These are phyloP conservation scores for Drosophila neutralis DNA, from an alignment of 2,888 invertebrate genomes.

Conservation along the genomic window DNA sequence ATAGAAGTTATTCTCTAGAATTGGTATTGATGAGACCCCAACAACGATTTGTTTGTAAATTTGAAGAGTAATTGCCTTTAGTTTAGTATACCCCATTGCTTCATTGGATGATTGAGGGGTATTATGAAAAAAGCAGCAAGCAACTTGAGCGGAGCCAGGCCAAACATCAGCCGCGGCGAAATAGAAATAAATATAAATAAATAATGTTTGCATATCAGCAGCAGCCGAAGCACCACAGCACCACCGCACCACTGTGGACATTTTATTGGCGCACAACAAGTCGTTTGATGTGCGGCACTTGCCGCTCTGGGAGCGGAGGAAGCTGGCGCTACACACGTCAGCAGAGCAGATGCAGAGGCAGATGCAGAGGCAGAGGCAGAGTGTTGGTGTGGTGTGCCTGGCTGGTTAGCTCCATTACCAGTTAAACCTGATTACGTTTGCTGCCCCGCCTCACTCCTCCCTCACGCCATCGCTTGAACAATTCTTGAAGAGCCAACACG, in stretches of 20 bases:
- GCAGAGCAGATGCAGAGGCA: slow-evolving; percentile 30
- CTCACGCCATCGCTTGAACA: slow-evolving; percentile 46
- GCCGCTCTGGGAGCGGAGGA: slow-evolving; percentile 56
- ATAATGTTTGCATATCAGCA: slow-evolving; percentile 76
- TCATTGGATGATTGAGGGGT: not conserved
- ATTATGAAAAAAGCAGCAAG: slow-evolving; percentile 44
- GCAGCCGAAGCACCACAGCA: slow-evolving; percentile 38
- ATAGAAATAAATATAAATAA: slow-evolving; percentile 73
- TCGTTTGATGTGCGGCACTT: slow-evolving; percentile 76
- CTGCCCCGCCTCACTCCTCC: not conserved
- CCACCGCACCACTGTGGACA: slow-evolving; percentile 69
- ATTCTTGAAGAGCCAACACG: slow-evolving; percentile 62
- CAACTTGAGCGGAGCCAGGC: slow-evolving; percentile 58
- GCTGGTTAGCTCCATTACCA: slow-evolving; percentile 60
- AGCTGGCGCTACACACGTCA: slow-evolving; percentile 57
- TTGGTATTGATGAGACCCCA: not conserved
- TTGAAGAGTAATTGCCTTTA: not conserved
- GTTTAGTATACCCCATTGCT: not conserved
- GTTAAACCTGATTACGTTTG: slow-evolving; percentile 73
- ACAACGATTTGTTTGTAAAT: not conserved
- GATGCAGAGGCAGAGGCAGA: slow-evolving; percentile 7
- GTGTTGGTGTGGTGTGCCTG: slow-evolving; percentile 18
- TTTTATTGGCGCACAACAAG: slow-evolving; percentile 78
- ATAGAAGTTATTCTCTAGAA: not conserved
- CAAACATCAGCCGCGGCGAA: slow-evolving; percentile 68